Conservation (phyloP, 2,113 vertebrate species). For the Connochaetes taurinus region DNA sequence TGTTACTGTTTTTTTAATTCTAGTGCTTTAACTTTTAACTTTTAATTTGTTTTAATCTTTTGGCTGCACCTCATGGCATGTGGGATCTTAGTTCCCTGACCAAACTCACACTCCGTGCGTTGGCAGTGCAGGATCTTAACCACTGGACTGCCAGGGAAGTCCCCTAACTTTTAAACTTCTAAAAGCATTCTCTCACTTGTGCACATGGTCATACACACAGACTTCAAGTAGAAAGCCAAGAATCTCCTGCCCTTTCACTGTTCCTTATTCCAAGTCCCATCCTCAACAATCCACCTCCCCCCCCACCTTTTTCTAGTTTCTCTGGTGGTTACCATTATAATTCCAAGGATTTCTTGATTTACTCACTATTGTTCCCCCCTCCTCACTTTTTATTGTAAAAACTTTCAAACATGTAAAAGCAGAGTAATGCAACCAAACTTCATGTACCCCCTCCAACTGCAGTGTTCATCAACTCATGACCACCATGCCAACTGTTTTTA, state of each 20-base stretch:
- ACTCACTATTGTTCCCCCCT: not conserved
- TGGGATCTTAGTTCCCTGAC: not conserved
- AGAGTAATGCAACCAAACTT: not conserved
- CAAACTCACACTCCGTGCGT: not conserved
- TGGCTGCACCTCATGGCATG: not conserved
- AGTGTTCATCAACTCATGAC: not conserved
- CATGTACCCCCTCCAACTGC: not conserved
- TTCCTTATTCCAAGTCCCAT: not conserved
- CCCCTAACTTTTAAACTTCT: not conserved
- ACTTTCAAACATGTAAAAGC: not conserved
- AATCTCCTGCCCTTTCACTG: not conserved
- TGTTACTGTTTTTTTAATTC: not conserved
- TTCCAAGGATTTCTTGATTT: not conserved
- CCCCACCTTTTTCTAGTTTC: not conserved
- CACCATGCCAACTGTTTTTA: not conserved
- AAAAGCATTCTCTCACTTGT: not conserved
- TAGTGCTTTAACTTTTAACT: not conserved
- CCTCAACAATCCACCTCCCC: not conserved
- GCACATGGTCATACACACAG: not conserved
- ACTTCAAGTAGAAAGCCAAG: not conserved
- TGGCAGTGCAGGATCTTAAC: not conserved
- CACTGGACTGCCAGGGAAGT: not conserved
- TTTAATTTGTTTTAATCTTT: not conserved
- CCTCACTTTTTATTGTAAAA: not conserved
- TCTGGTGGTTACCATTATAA: not conserved